phyloP scores from a whole-genome alignment of 1,140 invertebrate genomes.

The Cryptotermes secundus region DNA sequence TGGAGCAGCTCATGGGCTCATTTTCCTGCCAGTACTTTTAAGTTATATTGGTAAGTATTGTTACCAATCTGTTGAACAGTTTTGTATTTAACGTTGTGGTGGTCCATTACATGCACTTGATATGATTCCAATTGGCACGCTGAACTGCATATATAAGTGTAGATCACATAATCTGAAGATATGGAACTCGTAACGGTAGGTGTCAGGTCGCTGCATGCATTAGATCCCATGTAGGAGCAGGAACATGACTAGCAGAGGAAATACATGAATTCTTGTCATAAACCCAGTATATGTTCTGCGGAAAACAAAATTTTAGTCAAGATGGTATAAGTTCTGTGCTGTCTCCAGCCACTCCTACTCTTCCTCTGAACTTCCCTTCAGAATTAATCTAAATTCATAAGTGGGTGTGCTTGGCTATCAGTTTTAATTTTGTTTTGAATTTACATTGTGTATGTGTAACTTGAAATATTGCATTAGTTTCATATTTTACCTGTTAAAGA shows the following conservation, averaged over 20 bases:
- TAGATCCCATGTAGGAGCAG: not conserved
- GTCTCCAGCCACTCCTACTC: not conserved
- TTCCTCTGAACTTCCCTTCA: no score
- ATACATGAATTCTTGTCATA: not conserved
- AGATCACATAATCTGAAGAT: not conserved
- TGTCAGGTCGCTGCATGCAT: not conserved
- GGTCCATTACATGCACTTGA: not conserved
- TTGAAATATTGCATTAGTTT: no score
- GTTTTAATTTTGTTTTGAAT: no score
- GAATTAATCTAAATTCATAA: no score
- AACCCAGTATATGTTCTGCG: not conserved
- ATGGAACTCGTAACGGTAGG: not conserved
- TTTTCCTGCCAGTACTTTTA: conserved; percentile 94
- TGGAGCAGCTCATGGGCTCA: conserved; percentile 93
- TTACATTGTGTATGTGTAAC: no score
- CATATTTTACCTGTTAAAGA: no score
- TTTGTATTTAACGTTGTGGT: not conserved
- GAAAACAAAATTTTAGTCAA: not conserved
- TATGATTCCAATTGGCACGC: not conserved
- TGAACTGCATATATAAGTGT: not conserved
- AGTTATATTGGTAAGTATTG: conserved; percentile 87
- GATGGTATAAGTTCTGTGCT: not conserved
- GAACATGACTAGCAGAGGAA: not conserved
- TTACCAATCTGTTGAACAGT: not conserved
- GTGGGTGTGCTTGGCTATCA: no score